These are phyloP conservation scores for human DNA, from an alignment of 2,113 vertebrate species.

Conservation along the genomic window DNA sequence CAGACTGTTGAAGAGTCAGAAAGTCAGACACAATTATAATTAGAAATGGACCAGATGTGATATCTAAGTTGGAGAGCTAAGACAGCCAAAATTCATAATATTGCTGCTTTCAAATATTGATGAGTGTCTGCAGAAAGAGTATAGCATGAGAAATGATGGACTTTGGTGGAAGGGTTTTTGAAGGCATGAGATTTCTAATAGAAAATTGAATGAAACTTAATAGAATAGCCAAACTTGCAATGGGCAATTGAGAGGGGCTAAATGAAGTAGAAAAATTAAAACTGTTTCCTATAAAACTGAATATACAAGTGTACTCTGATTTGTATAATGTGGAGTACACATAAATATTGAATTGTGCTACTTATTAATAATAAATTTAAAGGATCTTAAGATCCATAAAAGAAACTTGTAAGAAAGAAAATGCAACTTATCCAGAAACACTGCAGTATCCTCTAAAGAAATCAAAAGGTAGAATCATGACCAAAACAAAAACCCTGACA, in stretches of 20 bases:
- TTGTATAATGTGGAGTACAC: conserved; percentile 29
- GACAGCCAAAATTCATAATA: neutral
- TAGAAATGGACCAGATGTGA: neutral
- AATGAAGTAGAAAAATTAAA: conserved; percentile 56
- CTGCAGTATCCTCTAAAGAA: conserved; percentile 5
- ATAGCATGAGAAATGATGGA: conserved; percentile 27
- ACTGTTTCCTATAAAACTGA: conserved; percentile 37
- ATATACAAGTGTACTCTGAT: conserved; percentile 44
- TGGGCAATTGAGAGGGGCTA: neutral
- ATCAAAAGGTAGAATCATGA: neutral
- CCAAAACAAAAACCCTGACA: neutral
- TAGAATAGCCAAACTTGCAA: conserved; percentile 5
- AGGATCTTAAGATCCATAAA: conserved; percentile 52
- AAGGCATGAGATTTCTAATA: conserved; percentile 39
- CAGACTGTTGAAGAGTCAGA: conserved; percentile 11
- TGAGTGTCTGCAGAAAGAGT: conserved; percentile 20
- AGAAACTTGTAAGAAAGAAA: conserved; percentile 39
- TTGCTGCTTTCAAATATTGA: conserved; percentile 57
- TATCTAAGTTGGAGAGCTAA: conserved; percentile 9
- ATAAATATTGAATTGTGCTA: conserved; percentile 64
- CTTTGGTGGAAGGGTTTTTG: neutral
- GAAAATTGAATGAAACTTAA: conserved; percentile 46
- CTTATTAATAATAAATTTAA: conserved; percentile 71
- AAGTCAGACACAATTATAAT: conserved; percentile 31
- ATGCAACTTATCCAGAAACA: conserved; percentile 39